phyloP scores from a whole-genome alignment of 2,113 vertebrate species.

The Hippocampus barbouri region DNA sequence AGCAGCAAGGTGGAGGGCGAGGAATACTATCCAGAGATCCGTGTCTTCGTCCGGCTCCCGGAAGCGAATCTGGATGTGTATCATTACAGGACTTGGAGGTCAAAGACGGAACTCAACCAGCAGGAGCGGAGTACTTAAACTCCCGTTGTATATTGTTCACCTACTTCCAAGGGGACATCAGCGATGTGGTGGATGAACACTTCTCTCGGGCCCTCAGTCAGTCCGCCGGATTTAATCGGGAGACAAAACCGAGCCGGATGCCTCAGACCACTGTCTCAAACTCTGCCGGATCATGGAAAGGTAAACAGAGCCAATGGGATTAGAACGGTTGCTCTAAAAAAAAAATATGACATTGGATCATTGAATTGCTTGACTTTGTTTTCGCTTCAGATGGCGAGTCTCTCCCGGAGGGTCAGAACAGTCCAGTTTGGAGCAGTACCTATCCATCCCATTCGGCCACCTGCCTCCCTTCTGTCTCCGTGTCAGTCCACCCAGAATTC shows the following conservation, averaged over 20 bases:
- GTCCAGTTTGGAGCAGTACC: constrained; percentile 83
- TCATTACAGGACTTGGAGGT: constrained; percentile 38
- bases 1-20: constrained; percentile 64
- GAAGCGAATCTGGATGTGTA: constrained; percentile 65
- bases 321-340: neutral
- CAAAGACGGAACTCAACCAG: constrained; percentile 85
- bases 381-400: constrained; percentile 63
- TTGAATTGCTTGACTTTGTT: neutral
- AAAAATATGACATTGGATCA: neutral
- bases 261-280: constrained; percentile 48
- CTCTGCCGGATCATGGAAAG: constrained; percentile 81
- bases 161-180: constrained; percentile 95
- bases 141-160: constrained; percentile 97
- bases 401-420: constrained; percentile 76
- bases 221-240: constrained; percentile 79
- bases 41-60: constrained; percentile 27
- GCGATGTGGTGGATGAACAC: constrained; percentile 95
- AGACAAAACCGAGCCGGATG: constrained; percentile 78
- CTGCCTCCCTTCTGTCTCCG: constrained; percentile 78
- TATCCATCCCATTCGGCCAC: constrained; percentile 81
- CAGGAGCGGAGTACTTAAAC: constrained; percentile 95
- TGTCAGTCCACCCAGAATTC: constrained; percentile 85
- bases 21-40: constrained; percentile 53
- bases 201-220: constrained; percentile 95
- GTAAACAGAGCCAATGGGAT: constrained; percentile 67